Percentiles rank a stretch among this genome's conserved stretches.
These are phyloP conservation scores for Pachydiplax longipennis DNA, from an alignment of 2,888 invertebrate species.

Conservation along the genomic window DNA sequence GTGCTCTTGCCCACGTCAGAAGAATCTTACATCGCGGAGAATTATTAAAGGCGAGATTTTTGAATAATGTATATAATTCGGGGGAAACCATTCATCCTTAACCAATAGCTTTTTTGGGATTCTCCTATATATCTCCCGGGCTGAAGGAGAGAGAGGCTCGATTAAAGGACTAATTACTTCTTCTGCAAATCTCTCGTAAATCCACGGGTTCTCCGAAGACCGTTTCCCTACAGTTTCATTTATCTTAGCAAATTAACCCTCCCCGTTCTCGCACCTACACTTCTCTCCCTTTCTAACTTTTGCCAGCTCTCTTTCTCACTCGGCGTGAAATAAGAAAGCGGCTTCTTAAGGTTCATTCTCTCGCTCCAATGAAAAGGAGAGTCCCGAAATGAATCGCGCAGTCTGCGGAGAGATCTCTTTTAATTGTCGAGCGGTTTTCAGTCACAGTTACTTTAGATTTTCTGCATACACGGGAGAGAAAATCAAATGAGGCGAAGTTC, in stretches of 20 bases:
- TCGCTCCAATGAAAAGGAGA: neutral
- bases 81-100: neutral
- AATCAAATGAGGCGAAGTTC: neutral
- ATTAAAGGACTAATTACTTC: slow-evolving; percentile 35
- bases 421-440: neutral
- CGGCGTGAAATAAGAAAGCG: neutral
- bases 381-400: neutral
- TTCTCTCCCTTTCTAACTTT: neutral
- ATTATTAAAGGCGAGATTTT: no score
- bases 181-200: neutral
- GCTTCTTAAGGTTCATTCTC: neutral
- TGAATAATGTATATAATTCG: neutral
- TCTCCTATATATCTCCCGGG: neutral
- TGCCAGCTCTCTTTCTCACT: neutral
- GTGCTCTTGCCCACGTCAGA: no score
- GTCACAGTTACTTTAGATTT: neutral
- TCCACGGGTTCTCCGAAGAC: slow-evolving; percentile 9
- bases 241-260: slow-evolving; percentile 23
- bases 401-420: neutral
- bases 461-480: neutral
- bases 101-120: neutral
- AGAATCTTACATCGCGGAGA: no score
- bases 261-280: neutral
- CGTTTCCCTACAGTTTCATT: slow-evolving; percentile 4
- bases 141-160: neutral